Evolutionary conservation across 1,140 invertebrate species (phyloP).

Genomic region (Tigriopus japonicus): DNA sequence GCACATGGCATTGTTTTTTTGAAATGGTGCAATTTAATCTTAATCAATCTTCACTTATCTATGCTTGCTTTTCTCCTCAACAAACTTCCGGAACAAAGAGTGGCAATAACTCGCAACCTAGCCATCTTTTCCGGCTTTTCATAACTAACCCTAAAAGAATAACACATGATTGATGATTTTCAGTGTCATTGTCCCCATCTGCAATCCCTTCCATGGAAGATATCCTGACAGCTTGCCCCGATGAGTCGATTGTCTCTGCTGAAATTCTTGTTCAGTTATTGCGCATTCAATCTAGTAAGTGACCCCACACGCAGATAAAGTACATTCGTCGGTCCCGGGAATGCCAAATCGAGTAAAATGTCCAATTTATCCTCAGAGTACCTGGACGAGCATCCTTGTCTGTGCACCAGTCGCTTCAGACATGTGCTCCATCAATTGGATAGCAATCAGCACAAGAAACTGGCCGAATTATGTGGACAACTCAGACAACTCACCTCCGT

Average conservation of each 20-base stretch:
- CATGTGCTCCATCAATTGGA: neutral
- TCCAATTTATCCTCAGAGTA: neutral
- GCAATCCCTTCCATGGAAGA: neutral
- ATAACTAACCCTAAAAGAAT: too few species aligned
- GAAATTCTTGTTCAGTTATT: neutral
- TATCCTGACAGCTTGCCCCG: neutral
- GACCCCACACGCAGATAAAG: too few species aligned
- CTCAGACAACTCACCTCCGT: too few species aligned
- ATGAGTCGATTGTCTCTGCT: neutral
- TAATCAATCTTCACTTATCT: too few species aligned
- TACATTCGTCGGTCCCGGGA: neutral
- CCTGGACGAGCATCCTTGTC: neutral
- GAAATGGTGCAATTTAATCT: too few species aligned
- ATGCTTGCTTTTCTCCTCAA: too few species aligned
- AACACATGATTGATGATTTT: too few species aligned
- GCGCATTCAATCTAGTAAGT: neutral
- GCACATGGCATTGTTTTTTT: too few species aligned
- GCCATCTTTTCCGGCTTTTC: too few species aligned
- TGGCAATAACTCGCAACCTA: too few species aligned
- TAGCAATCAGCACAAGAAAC: neutral
- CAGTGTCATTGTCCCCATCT: too few species aligned
- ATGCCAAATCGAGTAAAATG: neutral
- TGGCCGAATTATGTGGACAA: neutral
- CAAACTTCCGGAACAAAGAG: too few species aligned
- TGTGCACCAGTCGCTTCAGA: neutral